These are phyloP conservation scores for Hipparchia semele DNA, from an alignment of 2,888 invertebrate species.

Conservation along the genomic window DNA sequence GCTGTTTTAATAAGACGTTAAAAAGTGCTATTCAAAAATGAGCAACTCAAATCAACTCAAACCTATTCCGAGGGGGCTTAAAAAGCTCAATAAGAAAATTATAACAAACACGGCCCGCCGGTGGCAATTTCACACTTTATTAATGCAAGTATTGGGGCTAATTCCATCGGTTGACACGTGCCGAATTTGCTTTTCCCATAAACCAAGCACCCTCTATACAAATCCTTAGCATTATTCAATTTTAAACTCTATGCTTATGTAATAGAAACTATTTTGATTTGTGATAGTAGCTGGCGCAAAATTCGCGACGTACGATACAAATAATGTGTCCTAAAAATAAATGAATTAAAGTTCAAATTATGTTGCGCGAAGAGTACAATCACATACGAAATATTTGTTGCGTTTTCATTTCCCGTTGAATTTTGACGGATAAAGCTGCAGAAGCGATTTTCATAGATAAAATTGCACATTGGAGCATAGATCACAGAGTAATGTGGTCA, in stretches of 20 bases:
- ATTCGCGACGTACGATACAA: constrained; percentile 22
- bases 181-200: constrained; percentile 80
- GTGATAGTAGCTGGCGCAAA: constrained; percentile 20
- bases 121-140: constrained; percentile 83
- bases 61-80: constrained; percentile 45
- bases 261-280: constrained; percentile 17
- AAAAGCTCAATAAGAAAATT: constrained; percentile 76
- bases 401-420: constrained; percentile 55
- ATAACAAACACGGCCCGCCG: constrained; percentile 72
- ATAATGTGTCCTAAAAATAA: constrained; percentile 39
- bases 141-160: constrained; percentile 82
- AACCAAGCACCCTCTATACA: constrained; percentile 61
- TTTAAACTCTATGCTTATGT: constrained; percentile 50
- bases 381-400: constrained; percentile 52
- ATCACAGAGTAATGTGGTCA: constrained; percentile 82
- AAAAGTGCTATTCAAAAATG: constrained; percentile 29
- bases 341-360: constrained; percentile 49
- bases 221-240: constrained; percentile 49
- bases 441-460: constrained; percentile 68
- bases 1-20: not conserved
- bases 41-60: constrained; percentile 37
- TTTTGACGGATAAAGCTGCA: constrained; percentile 62
- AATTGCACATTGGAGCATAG: constrained; percentile 66
- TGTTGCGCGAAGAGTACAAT: constrained; percentile 45
- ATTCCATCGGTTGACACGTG: constrained; percentile 80